These are phyloP conservation scores for Morelia viridis DNA, from an alignment of 2,797 vertebrate species.

Conservation along the genomic window DNA sequence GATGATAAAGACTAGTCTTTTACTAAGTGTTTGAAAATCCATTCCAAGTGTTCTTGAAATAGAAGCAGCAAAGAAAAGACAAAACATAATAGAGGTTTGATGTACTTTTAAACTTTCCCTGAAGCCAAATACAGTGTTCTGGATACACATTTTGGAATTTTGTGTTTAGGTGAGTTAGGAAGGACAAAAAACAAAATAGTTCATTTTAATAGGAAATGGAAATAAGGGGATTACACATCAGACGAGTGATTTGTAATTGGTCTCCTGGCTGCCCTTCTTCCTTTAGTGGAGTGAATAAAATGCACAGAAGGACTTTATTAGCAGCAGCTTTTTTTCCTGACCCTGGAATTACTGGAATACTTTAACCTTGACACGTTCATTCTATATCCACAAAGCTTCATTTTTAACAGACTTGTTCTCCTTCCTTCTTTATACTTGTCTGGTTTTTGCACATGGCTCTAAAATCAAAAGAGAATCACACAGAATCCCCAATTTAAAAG, in stretches of 20 bases:
- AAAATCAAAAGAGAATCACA: slow-evolving; percentile 55
- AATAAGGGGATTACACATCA: slow-evolving; percentile 76
- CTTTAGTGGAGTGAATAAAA: slow-evolving; percentile 63
- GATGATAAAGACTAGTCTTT: not conserved
- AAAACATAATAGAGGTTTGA: slow-evolving; percentile 1
- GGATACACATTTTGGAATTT: slow-evolving; percentile 15
- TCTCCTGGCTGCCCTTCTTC: slow-evolving; percentile 68
- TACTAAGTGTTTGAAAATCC: not conserved
- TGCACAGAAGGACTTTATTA: slow-evolving; percentile 68
- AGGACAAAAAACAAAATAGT: slow-evolving; percentile 32
- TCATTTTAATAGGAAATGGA: slow-evolving; percentile 73
- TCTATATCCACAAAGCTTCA: slow-evolving; percentile 59
- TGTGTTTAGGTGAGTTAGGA: slow-evolving; percentile 26
- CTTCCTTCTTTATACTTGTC: slow-evolving; percentile 60
- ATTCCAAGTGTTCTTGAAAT: not conserved
- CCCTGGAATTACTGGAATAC: slow-evolving; percentile 69
- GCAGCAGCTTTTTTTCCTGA: slow-evolving; percentile 65
- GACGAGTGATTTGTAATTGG: slow-evolving; percentile 76
- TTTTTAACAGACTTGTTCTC: slow-evolving; percentile 46
- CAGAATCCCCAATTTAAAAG: slow-evolving; percentile 12
- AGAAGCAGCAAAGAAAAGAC: slow-evolving; percentile 20
- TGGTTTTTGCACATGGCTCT: slow-evolving; percentile 56
- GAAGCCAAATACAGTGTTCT: slow-evolving; percentile 31
- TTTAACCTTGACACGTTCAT: slow-evolving; percentile 74
- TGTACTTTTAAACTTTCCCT: slow-evolving; percentile 1